Base-by-base conservation (phyloP, 2,797 vertebrate genomes). In the Geotrypetes seraphini region DNA sequence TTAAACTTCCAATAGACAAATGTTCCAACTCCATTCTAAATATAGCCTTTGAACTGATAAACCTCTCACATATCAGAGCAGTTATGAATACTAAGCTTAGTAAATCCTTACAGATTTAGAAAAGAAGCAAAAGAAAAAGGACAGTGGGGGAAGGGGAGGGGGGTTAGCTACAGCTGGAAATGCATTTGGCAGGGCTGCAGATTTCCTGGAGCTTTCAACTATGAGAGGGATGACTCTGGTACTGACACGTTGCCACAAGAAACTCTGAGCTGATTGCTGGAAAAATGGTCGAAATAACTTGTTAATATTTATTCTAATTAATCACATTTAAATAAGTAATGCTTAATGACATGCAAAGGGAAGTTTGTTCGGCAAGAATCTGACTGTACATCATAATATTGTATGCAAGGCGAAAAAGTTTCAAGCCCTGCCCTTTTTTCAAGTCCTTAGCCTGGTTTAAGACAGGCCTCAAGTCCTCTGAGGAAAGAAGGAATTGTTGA, bases 401-500 rank as follows among this genome's bases (percentile, higher is more conserved):
- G n/a, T n/a, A n/a, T n/a, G n/a, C n/a, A n/a, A n/a, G n/a, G n/a
- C n/a, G n/a, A n/a, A n/a, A n/a, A n/a, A n/a, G n/a, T n/a, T n/a
- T n/a, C n/a, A n/a, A n/a, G 38, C 47, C 57, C 39, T 1, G 38
- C 47, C 57, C 39, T 1, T 11, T 12, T 29, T 39, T 11, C 30
- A 42, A 45, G 60, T 59, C 36, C 48, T 38, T 61, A 66, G 70
- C 73, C 69, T 74, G 62, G 65, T 68, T 73, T 73, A 66, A 73
- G 72, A 64, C 59, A 60, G 20, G 23, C 50, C 63, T 53, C 56
- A 50, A 56, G 64, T 66, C 22, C 48, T 63, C 47, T 40, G 63
- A 73, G 75, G 70, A 72, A 78, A 77, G 68, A 61, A 30, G 42
- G 65, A 78, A 83, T 84, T 84, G 78, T 60, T 79, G 57, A 68